phyloP scores from a whole-genome alignment of 2,797 vertebrate genomes.

The Falco naumanni region DNA sequence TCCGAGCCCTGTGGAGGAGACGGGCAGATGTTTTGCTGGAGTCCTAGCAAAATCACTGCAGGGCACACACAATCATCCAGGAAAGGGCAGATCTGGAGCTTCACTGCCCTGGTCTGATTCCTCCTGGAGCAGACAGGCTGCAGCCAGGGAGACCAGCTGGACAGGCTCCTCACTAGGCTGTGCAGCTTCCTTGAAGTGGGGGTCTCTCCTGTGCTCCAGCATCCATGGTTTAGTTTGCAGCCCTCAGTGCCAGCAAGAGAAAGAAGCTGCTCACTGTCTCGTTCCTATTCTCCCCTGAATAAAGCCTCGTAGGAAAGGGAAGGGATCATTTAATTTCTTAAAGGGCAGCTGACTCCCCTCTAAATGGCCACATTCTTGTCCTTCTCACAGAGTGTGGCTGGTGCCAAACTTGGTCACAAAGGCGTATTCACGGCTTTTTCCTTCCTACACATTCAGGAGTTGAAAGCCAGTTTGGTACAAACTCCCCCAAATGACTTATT shows the following conservation, averaged over 20 bases:
- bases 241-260: constrained; percentile 4
- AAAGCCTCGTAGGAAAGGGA: constrained; percentile 67
- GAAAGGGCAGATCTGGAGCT: not conserved
- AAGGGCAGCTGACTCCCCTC: constrained; percentile 66
- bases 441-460: constrained; percentile 65
- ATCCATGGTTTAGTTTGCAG: not conserved
- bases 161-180: accelerated
- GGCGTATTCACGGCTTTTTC: constrained; percentile 59
- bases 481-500: constrained; percentile 62
- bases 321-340: constrained; percentile 63
- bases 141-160: not conserved
- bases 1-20: not conserved
- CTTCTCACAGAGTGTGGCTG: not conserved
- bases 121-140: not conserved
- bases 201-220: not conserved
- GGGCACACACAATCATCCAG: accelerated
- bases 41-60: not conserved
- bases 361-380: constrained; percentile 73
- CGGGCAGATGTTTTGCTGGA: not conserved
- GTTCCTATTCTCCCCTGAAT: constrained; percentile 29
- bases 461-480: constrained; percentile 61
- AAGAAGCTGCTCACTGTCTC: constrained; percentile 60
- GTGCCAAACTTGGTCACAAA: constrained; percentile 71
- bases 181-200: not conserved
- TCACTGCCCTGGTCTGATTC: not conserved